Evolutionary conservation across 2,113 vertebrate genomes (phyloP).

Genomic region (Zingel zingel): DNA sequence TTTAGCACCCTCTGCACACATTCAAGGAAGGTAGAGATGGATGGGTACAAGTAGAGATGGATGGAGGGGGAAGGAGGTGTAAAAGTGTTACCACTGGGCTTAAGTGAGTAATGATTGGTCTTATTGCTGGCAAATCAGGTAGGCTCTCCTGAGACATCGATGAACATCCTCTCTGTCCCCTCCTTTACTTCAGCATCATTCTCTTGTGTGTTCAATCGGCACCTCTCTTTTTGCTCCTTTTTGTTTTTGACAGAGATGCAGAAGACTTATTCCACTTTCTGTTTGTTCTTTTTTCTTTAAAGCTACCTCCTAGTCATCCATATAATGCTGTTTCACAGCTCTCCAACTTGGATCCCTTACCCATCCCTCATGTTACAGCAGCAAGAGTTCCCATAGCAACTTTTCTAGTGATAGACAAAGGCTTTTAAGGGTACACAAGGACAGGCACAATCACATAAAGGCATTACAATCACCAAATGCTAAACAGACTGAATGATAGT

Average conservation of each 20-base stretch:
- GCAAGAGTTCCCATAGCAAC: conserved; percentile 76
- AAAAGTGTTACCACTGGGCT: conserved; percentile 56
- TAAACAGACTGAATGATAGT: conserved; percentile 20
- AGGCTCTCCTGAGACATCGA: conserved; percentile 63
- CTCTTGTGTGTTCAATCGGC: conserved; percentile 50
- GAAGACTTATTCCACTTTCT: conserved; percentile 29
- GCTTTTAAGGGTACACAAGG: conserved; percentile 12
- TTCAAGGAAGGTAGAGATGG: conserved; percentile 24
- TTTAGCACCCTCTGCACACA: conserved; percentile 42
- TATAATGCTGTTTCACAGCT: conserved; percentile 69
- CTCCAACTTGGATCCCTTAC: conserved; percentile 61
- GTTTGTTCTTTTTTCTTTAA: conserved; percentile 29
- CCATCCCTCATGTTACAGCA: conserved; percentile 70
- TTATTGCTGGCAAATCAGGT: conserved; percentile 66
- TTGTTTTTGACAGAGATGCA: conserved; percentile 45
- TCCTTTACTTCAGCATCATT: conserved; percentile 45
- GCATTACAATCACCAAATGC: conserved; percentile 7
- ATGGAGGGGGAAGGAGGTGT: conserved; percentile 6
- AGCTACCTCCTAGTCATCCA: conserved; percentile 32
- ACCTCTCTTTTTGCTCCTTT: conserved; percentile 21
- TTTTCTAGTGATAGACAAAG: conserved; percentile 52
- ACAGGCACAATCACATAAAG: conserved; percentile 34
- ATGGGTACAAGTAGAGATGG: conserved; percentile 31
- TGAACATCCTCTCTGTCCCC: conserved; percentile 61
- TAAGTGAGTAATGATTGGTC: conserved; percentile 69